Evolutionary conservation across 2,888 invertebrate species (phyloP), one percentile per base, ranked within the genome.

Genomic region (Dicyrtomina minuta): DNA sequence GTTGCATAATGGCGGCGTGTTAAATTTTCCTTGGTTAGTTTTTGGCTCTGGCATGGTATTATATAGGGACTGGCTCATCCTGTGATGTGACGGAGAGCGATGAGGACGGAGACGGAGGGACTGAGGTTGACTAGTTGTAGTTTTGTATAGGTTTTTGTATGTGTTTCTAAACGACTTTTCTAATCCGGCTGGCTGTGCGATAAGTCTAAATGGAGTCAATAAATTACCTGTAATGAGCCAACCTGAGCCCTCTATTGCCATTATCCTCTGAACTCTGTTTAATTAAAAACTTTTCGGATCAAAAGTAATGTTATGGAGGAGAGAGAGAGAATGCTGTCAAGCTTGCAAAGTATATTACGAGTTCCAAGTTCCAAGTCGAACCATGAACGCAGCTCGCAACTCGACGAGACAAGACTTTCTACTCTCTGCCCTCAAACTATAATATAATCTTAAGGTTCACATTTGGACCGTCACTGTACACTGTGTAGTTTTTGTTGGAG

Each of bases 171-270:
- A 71, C 61, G 68, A 71, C 71, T 67, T 71, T 65, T 68, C 64
- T 71, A 71, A 71, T 71, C 71, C 71, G 59, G 44, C 68, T 66
- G 65, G 64, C 68, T 60, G 17, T 55, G 65, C 59, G 70, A 72
- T 73, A 69, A 72, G 70, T 66, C 70, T 71, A 71, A 73, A 75
- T 73, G 72, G 66, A 68, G 72, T 71, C 70, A 74, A 76, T 76
- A 76, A 76, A 76, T 76, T 76, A 76, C 76, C 74, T 74, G 76
- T 76, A 74, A 76, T 74, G 76, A 71, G 71, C 74, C 73, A 73
- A 74, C 74, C 76, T 72, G 74, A 74, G 71, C 60, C 60, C 68
- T 49, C 53, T 33, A 68, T 73, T 69, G 71, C 76, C 74, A 76
- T 76, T 76, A 73, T 72, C 72, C 70, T 66, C 71, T 39, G 49